phyloP scores from a whole-genome alignment of 2,113 vertebrate genomes.

The Sceloporus undulatus region DNA sequence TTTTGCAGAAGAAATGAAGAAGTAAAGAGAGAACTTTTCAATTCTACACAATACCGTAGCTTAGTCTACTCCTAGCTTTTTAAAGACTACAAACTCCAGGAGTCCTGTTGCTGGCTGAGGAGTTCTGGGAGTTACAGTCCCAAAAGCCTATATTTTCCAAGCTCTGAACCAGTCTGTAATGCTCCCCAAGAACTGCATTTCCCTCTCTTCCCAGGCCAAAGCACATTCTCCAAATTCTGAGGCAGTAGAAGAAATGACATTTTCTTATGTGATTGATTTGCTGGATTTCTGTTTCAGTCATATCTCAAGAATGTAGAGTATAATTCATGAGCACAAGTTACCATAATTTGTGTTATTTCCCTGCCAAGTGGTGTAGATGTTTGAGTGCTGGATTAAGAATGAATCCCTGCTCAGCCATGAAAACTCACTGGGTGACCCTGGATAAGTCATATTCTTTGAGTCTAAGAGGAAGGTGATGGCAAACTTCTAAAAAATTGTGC shows the following conservation, averaged over 20 bases:
- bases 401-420: no score
- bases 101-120: background rate
- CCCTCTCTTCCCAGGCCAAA: background rate
- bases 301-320: background rate
- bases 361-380: background rate
- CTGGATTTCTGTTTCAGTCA: background rate
- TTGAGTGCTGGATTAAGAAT: no score
- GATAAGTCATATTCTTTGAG: no score
- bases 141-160: background rate
- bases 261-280: constrained; percentile 6
- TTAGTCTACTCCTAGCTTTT: background rate
- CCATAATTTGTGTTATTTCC: background rate
- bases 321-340: background rate
- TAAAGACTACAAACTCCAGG: background rate
- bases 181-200: background rate
- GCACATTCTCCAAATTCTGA: background rate
- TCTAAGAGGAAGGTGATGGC: no score
- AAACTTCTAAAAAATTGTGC: no score
- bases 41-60: background rate
- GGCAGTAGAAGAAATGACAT: background rate
- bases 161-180: background rate
- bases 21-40: background rate
- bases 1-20: background rate
- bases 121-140: background rate
- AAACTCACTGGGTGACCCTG: no score